Conservation (phyloP, 2,888 invertebrate genomes). For the Eupithecia vulgata region DNA sequence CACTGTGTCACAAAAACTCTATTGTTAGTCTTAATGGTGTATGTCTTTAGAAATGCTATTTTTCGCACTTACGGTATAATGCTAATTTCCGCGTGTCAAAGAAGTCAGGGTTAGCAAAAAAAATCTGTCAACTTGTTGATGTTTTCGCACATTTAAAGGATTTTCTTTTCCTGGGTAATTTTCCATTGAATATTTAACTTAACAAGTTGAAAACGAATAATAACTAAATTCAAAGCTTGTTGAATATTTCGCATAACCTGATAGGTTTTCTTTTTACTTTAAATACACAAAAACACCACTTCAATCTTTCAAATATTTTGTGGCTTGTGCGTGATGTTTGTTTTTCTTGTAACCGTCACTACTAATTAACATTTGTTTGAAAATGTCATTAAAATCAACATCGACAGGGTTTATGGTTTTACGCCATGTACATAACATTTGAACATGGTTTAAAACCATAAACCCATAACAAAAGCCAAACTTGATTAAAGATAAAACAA, state of each 20-base stretch:
- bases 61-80: constrained; percentile 11
- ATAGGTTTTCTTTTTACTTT: background rate
- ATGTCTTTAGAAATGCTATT: constrained; percentile 13
- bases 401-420: too few relatives aligned
- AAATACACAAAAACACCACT: background rate
- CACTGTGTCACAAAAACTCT: constrained; percentile 1
- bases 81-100: constrained; percentile 16
- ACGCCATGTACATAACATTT: background rate
- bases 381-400: background rate
- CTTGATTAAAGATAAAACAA: background rate
- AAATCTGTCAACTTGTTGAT: constrained; percentile 20
- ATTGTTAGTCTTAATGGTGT: background rate
- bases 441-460: background rate
- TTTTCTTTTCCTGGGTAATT: constrained; percentile 16
- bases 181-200: constrained; percentile 5
- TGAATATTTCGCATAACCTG: background rate
- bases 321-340: background rate
- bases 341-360: background rate
- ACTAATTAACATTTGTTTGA: background rate
- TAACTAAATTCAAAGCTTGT: background rate
- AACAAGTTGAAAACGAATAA: background rate
- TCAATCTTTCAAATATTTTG: background rate
- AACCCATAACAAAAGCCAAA: background rate
- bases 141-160: constrained; percentile 33
- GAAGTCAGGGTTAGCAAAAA: constrained; percentile 28